phyloP scores from a whole-genome alignment of 2,113 vertebrate species.

The Hippopotamus amphibius region DNA sequence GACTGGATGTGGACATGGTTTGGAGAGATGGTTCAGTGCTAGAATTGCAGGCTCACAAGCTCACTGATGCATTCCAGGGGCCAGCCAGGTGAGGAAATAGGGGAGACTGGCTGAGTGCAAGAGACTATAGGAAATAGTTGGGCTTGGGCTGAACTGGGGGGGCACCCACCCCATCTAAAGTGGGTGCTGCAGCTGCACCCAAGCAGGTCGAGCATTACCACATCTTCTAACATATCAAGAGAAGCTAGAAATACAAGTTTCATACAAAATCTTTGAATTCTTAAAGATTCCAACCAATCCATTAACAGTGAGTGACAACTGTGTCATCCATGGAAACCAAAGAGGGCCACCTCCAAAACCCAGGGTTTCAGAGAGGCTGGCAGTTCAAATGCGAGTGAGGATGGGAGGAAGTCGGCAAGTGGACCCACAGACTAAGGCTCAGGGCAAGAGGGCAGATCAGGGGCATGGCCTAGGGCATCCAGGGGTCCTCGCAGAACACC shows the following conservation, averaged over 20 bases:
- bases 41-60: neutral
- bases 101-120: neutral
- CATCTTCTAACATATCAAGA: neutral
- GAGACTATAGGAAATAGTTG: fast-evolving
- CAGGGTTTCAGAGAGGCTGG: neutral
- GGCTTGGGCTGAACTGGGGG: too few relatives aligned
- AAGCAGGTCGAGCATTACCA: neutral
- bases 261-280: neutral
- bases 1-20: fast-evolving
- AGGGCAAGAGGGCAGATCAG: neutral
- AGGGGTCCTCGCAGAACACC: neutral
- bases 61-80: neutral
- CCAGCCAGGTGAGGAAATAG: neutral
- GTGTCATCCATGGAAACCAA: neutral
- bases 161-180: too few relatives aligned
- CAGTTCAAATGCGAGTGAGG: neutral
- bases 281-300: neutral
- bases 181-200: neutral
- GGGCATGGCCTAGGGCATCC: neutral
- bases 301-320: neutral
- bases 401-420: neutral
- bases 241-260: neutral
- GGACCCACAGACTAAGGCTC: neutral
- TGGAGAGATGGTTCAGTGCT: neutral
- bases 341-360: too few relatives aligned